Evolutionary conservation across 1,140 invertebrate species (phyloP), one percentile per base, ranked within the genome.

Genomic region (Gryon sp.): DNA sequence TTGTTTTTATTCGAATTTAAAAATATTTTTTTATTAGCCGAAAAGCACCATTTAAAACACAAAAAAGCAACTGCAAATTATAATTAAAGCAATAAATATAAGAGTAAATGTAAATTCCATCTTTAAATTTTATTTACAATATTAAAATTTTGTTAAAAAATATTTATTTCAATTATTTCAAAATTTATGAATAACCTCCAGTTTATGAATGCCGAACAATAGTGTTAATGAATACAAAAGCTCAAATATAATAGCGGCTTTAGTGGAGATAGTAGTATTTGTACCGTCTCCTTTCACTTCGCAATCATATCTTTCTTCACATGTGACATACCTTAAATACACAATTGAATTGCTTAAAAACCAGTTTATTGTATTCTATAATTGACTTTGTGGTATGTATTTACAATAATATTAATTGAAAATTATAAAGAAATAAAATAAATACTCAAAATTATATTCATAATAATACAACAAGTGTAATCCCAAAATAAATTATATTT

Each of bases 211-310:
- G 32, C 22, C 19, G 43, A 36, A 68, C 41, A 57, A 68, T 48
- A 20, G 63, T 48, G 41, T 40, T 57, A 68, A 68, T 68, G 50
- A 68, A 43, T 48, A 68, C 63, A 68, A 68, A 68, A 57, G 63
- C 63, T 36, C 14, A 48, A 40, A 68, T 57, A 57, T 68, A 68
- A 68, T 68, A 48, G 52, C 40, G 41, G 63, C 20, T 57, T 55
- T 40, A 68, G 22, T 46, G 41, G 28, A 68, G 41, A 68, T 65
- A 52, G 30, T 28, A 19, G 57, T 40, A 62, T 63, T 45, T 28
- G 50, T 46, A 28, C 26, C 19, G 32, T 55, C 48, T 53, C 50
- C 48, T 55, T 55, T 55, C 38, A 66, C 52, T 48, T 19, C 18
- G 15, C 15, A 11, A 2, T 34, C 62, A 12, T 41, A 65, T 66